Conservation (phyloP, 30 jellyfish, hydroid and myxozoan species). For the Mastigias papua region DNA sequence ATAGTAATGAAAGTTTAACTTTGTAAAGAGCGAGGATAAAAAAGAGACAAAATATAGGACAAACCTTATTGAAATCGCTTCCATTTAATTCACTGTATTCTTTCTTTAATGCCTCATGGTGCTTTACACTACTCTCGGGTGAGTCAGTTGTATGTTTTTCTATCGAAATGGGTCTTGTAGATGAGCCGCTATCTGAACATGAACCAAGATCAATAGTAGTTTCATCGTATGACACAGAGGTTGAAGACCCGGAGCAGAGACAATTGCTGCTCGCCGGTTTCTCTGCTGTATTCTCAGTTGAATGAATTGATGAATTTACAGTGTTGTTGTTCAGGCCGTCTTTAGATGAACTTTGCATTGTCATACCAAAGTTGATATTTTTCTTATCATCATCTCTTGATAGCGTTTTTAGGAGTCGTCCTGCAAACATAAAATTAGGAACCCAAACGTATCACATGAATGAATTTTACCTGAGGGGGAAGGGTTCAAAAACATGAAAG, state of each 20-base stretch:
- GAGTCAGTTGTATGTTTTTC: conserved; percentile 33
- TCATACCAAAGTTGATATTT: background rate
- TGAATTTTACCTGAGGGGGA: too few species aligned
- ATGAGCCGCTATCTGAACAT: conserved; percentile 63
- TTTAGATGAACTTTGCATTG: conserved; percentile 3
- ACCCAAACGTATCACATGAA: background rate
- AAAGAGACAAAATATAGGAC: background rate
- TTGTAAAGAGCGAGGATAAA: too few species aligned
- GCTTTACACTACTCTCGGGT: conserved; percentile 20
- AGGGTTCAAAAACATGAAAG: too few species aligned
- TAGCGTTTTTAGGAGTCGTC: conserved; percentile 48
- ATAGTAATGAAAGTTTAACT: too few species aligned
- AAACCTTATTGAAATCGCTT: conserved; percentile 1
- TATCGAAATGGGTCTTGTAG: conserved; percentile 56
- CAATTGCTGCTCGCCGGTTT: background rate
- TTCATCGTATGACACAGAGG: conserved; percentile 61
- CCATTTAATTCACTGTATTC: conserved; percentile 13
- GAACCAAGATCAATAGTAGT: conserved; percentile 56
- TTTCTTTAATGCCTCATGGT: background rate
- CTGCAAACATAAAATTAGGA: conserved; percentile 6
- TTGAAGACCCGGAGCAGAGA: conserved; percentile 35
- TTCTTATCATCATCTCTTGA: conserved; percentile 47
- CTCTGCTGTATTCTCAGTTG: conserved; percentile 1
- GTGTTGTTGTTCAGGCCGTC: background rate
- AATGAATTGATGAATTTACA: conserved; percentile 2